Conservation (phyloP, 2,888 invertebrate species). For the Fissipunctia ypsillon region DNA sequence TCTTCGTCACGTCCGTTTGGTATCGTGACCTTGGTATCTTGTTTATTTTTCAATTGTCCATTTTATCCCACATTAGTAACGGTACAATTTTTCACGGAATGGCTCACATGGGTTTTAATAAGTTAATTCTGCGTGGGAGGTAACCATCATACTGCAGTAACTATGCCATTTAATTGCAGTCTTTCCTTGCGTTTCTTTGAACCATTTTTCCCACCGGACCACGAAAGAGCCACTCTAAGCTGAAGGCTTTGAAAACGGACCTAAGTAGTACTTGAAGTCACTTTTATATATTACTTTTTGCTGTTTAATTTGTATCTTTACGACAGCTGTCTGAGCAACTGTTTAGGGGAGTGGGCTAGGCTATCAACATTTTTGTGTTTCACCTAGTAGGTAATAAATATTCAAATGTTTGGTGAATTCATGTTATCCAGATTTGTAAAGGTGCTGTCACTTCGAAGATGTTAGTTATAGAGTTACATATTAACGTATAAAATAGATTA, state of each 20-base stretch:
- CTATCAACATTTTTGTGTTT: neutral
- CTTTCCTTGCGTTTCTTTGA: conserved; percentile 17
- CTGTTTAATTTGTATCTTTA: conserved; percentile 29
- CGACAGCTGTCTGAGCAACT: neutral
- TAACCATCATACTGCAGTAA: neutral
- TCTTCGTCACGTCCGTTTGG: too few relatives aligned
- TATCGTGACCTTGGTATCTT: too few relatives aligned
- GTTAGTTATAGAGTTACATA: neutral
- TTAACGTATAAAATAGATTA: neutral
- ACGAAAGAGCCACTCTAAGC: conserved; percentile 24
- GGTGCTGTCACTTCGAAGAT: neutral
- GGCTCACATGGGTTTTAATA: neutral
- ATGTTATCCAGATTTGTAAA: neutral
- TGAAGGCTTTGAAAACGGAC: conserved; percentile 26
- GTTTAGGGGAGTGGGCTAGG: neutral
- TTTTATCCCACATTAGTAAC: too few relatives aligned
- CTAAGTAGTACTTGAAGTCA: conserved; percentile 27
- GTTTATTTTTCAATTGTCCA: too few relatives aligned
- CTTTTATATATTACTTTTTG: conserved; percentile 32
- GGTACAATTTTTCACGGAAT: too few relatives aligned
- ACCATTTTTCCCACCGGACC: neutral
- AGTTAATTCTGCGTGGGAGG: neutral
- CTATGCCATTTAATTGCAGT: neutral
- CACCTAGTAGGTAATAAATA: neutral
- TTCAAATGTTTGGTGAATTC: neutral